These are phyloP conservation scores for Sylvia borin DNA, from an alignment of 2,797 vertebrate species.

Conservation along the genomic window DNA sequence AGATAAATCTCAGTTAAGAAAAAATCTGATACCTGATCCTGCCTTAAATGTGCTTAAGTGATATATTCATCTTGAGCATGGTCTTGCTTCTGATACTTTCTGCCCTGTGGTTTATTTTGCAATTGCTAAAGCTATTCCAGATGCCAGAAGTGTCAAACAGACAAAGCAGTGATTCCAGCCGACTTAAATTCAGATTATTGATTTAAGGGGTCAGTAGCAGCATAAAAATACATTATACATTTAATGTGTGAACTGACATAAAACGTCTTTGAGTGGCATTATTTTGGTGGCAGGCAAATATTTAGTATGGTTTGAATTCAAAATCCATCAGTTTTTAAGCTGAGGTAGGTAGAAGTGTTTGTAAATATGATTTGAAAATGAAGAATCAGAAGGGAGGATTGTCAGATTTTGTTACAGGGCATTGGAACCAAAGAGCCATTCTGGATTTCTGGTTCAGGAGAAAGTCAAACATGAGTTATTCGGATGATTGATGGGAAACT, in stretches of 20 bases:
- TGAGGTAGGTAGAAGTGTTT: not conserved
- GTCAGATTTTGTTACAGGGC: not conserved
- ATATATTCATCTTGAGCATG: slow-evolving; percentile 22
- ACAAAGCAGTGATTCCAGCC: not conserved
- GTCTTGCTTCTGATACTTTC: slow-evolving; percentile 27
- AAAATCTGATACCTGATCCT: slow-evolving; percentile 29
- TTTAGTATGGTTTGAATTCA: not conserved
- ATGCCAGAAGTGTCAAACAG: slow-evolving; percentile 33
- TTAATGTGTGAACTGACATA: not conserved
- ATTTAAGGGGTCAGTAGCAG: slow-evolving; percentile 46
- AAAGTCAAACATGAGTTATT: not conserved
- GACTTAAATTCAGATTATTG: slow-evolving; percentile 17
- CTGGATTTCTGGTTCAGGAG: not conserved
- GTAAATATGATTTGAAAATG: not conserved
- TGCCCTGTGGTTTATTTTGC: slow-evolving; percentile 48
- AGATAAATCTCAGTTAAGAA: slow-evolving; percentile 35
- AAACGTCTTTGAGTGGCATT: not conserved
- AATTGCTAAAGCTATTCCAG: slow-evolving; percentile 59
- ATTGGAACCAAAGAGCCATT: not conserved
- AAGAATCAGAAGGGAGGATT: not conserved
- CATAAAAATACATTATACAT: not conserved
- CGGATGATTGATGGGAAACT: not conserved
- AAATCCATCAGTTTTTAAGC: not conserved
- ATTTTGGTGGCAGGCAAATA: not conserved
- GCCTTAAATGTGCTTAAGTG: not conserved